Evolutionary conservation across 2,888 invertebrate genomes (phyloP).

Genomic region (Marasmarcha lunaedactyla): DNA sequence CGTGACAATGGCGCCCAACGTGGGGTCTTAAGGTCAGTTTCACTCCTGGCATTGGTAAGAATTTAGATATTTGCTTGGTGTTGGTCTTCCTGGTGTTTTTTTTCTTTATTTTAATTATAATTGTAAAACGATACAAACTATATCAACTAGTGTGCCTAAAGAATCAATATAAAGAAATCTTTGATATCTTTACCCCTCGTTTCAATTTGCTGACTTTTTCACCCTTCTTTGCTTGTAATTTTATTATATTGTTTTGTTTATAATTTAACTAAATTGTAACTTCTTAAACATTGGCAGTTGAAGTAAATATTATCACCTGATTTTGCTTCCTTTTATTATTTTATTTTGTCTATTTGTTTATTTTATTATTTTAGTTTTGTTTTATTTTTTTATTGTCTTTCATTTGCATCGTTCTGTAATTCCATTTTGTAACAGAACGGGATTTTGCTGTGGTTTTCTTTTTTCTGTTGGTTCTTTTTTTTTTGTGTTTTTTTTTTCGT

Average conservation of each 20-base stretch:
- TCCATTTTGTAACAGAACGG: not conserved
- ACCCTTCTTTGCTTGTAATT: no score
- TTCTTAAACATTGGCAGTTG: no score
- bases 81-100: not conserved
- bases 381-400: no score
- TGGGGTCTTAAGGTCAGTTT: not conserved
- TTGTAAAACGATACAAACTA: not conserved
- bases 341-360: no score
- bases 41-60: not conserved
- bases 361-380: no score
- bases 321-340: no score
- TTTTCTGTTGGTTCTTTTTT: not conserved
- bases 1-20: not conserved
- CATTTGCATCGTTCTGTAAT: no score
- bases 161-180: not conserved
- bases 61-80: not conserved
- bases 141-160: conserved; percentile 2
- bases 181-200: no score
- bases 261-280: no score
- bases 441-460: not conserved
- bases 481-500: not conserved
- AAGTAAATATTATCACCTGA: no score
- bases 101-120: not conserved
- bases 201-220: no score
- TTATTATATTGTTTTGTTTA: no score